A percentile compares a stretch with the other conserved stretches of the same genome.
These are phyloP conservation scores for Erpornis zantholeuca DNA, from an alignment of 2,113 vertebrate species.

Conservation along the genomic window DNA sequence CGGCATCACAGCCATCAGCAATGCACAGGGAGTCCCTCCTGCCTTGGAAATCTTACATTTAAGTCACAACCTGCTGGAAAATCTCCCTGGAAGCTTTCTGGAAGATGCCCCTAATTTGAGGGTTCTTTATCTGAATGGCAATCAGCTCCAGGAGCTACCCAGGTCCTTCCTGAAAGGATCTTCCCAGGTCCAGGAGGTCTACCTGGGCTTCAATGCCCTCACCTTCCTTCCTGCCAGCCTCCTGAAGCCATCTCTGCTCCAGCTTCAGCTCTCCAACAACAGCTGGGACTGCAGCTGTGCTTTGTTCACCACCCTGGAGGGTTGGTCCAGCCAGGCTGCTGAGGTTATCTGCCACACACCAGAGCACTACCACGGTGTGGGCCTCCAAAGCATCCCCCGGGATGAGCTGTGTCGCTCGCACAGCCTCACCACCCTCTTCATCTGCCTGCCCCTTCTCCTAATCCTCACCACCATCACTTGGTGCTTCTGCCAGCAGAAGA, in stretches of 20 bases:
- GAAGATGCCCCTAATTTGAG: slow-evolving; percentile 67
- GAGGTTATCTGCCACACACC: slow-evolving; percentile 70
- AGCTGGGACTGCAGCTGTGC: slow-evolving; percentile 83
- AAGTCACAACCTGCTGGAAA: slow-evolving; percentile 73
- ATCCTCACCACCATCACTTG: slow-evolving; percentile 73
- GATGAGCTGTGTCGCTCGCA: slow-evolving; percentile 72
- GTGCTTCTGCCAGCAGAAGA: slow-evolving; percentile 79
- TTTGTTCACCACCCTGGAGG: slow-evolving; percentile 67
- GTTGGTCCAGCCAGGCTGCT: neutral
- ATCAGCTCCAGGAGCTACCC: slow-evolving; percentile 77
- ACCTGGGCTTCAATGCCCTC: slow-evolving; percentile 77
- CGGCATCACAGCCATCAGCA: slow-evolving; percentile 68
- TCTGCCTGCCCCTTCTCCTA: slow-evolving; percentile 78
- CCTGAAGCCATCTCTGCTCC: slow-evolving; percentile 67
- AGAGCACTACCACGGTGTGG: slow-evolving; percentile 23
- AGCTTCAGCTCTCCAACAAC: slow-evolving; percentile 78
- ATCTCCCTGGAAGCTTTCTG: slow-evolving; percentile 78
- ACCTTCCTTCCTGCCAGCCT: slow-evolving; percentile 67
- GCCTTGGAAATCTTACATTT: slow-evolving; percentile 74
- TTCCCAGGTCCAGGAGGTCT: slow-evolving; percentile 65
- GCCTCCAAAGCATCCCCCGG: slow-evolving; percentile 55
- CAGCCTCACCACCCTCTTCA: slow-evolving; percentile 79
- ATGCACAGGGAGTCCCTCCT: neutral
- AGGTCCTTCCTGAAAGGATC: slow-evolving; percentile 76
- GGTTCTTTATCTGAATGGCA: slow-evolving; percentile 78